These are phyloP conservation scores for Drosophila picticornis DNA, from an alignment of 2,888 invertebrate species.

Conservation along the genomic window DNA sequence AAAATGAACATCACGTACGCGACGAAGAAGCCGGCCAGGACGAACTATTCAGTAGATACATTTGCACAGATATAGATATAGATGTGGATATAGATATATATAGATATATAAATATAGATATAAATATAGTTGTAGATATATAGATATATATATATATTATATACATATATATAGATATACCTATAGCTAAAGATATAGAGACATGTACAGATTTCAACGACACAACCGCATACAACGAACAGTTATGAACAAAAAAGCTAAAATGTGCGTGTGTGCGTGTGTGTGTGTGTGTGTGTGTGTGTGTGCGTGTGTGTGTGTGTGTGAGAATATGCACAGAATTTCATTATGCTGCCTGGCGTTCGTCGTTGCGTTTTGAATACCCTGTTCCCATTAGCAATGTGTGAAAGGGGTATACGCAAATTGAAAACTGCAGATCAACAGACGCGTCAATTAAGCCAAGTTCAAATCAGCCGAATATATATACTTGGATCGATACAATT, in stretches of 20 bases:
- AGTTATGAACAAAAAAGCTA: constrained; percentile 54
- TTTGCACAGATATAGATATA: constrained; percentile 19
- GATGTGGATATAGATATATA: constrained; percentile 16
- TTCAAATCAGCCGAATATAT: too few species aligned
- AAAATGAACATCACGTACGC: constrained; percentile 80
- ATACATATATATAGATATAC: constrained; percentile 18
- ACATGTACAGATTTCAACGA: constrained; percentile 23
- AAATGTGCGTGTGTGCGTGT: constrained; percentile 4
- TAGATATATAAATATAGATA: constrained; percentile 26
- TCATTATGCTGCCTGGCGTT: constrained; percentile 62
- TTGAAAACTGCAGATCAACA: not conserved
- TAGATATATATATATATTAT: not conserved
- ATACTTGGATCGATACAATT: too few species aligned
- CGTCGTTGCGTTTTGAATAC: constrained; percentile 44
- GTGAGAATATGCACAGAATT: constrained; percentile 76
- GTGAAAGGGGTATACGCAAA: not conserved
- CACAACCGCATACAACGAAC: constrained; percentile 69
- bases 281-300: constrained; percentile 10
- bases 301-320: constrained; percentile 39
- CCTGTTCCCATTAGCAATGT: not conserved
- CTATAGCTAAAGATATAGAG: constrained; percentile 17
- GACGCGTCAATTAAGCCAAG: too few species aligned
- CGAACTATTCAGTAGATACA: constrained; percentile 55
- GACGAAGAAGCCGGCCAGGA: constrained; percentile 29
- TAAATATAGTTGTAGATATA: too few species aligned